Evolutionary conservation across 1,140 invertebrate species (phyloP).

Genomic region (Danaus plexippus): DNA sequence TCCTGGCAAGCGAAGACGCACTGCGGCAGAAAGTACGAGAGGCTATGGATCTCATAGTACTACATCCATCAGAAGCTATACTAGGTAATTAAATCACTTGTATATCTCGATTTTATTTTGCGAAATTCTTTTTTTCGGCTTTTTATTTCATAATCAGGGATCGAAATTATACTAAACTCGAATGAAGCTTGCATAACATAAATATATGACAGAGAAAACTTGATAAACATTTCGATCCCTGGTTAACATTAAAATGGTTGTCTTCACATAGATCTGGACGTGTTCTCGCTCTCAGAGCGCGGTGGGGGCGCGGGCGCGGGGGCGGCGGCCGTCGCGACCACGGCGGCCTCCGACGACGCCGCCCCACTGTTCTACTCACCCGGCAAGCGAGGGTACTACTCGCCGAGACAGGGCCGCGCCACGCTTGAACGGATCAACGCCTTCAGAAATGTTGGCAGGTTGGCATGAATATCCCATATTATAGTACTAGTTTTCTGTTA

Average conservation of each 20-base stretch:
- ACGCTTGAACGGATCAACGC: slow-evolving; percentile 95
- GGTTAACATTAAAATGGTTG: background rate
- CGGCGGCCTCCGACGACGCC: slow-evolving; percentile 81
- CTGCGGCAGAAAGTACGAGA: slow-evolving; percentile 93
- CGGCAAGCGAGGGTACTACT: slow-evolving; percentile 96
- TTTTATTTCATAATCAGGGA: too few relatives aligned
- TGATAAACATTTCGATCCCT: background rate
- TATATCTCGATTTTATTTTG: background rate
- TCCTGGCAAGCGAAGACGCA: slow-evolving; percentile 95
- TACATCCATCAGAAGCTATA: slow-evolving; percentile 77
- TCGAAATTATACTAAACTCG: too few relatives aligned
- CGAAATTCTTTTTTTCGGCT: too few relatives aligned
- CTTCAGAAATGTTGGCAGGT: slow-evolving; percentile 98
- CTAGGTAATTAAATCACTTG: slow-evolving; percentile 62
- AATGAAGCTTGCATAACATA: too few relatives aligned
- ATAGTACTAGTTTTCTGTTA: too few relatives aligned
- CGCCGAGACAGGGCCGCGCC: slow-evolving; percentile 91
- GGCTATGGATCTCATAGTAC: slow-evolving; percentile 90
- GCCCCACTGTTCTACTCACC: slow-evolving; percentile 97
- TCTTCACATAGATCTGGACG: slow-evolving; percentile 78
- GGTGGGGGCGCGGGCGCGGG: slow-evolving; percentile 65
- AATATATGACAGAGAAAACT: too few relatives aligned
- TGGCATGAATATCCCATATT: slow-evolving; percentile 16
- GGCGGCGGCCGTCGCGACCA: slow-evolving; percentile 77
- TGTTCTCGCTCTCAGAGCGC: slow-evolving; percentile 86